Evolutionary conservation across 2,113 vertebrate genomes (phyloP).

Genomic region (Mugil cephalus): DNA sequence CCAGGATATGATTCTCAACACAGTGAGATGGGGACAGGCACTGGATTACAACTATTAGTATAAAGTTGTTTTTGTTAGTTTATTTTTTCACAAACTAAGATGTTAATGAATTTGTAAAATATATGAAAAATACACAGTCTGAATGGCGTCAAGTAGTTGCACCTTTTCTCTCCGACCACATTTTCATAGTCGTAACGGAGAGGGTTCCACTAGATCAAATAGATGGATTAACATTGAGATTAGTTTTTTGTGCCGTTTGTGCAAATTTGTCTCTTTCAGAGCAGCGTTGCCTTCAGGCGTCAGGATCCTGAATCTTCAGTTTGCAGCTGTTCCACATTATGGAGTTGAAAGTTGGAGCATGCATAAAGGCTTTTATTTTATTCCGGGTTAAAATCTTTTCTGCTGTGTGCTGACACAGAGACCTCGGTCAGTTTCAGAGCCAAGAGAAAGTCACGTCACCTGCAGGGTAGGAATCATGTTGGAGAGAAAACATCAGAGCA

Average conservation of each 20-base stretch:
- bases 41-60: not conserved
- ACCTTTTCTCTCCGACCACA: not conserved
- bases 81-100: no score
- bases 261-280: slow-evolving; percentile 52
- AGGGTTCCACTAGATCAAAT: slow-evolving; percentile 4
- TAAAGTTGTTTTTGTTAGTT: not conserved
- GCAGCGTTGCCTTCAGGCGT: slow-evolving; percentile 43
- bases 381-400: slow-evolving; percentile 46
- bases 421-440: slow-evolving; percentile 33
- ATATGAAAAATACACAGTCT: no score
- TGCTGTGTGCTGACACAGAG: slow-evolving; percentile 36
- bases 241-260: slow-evolving; percentile 27
- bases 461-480: slow-evolving; percentile 57
- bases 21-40: not conserved
- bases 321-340: slow-evolving; percentile 60
- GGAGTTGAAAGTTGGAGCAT: slow-evolving; percentile 40
- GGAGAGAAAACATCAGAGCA: slow-evolving; percentile 22
- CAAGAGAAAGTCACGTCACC: slow-evolving; percentile 58
- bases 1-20: not conserved
- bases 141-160: no score
- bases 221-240: slow-evolving; percentile 32
- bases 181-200: slow-evolving; percentile 10
- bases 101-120: no score
- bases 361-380: slow-evolving; percentile 51
- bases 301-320: slow-evolving; percentile 32